Evolutionary conservation across 2,797 vertebrate species (phyloP), one percentile per base, ranked within the genome.

Genomic region (Etheostoma nigrum): DNA sequence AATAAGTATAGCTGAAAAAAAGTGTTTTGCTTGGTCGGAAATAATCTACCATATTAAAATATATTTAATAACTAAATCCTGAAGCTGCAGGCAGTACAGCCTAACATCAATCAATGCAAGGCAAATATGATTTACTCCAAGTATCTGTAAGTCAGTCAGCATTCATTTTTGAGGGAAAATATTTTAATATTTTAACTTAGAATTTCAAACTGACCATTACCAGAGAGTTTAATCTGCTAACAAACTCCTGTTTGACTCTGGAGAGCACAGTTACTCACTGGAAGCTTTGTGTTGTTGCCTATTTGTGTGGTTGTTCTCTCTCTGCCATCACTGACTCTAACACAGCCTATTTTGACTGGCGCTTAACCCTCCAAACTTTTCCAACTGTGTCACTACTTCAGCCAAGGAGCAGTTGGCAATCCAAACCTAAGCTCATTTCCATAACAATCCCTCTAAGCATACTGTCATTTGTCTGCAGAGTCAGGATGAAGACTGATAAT

Each of bases 401-500:
- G 59, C 44, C 53, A 47, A 42, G 27, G 52, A 72, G 40, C 30
- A 59, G 64, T 11, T 7, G 3, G 30, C 33, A 30, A 65, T 66
- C 23, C 23, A 55, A 42, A 51, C 19, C 33, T 11, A 45, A 49
- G 27, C 62, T 72, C 40, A 53, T 66, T 72, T 64, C 27, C 18
- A 36, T 54, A 33, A 27, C 61, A 30, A 58, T 63, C 53, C 58
- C 53, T 62, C 25, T 52, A 47, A 78, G 55, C 42, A 5, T 47
- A 10, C 27, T 58, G 33, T 71, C 21, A 65, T 63, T 76, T 75
- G 63, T 78, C 67, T 36, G 55, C 55, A 55, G 67, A 47, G 23
- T 45, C 66, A 36, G 9, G 40, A 66, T 36, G 19, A 53, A 15
- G 21, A 49, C 44, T 52, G 18, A 57, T 59, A 18, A 67, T 30